phyloP scores from a whole-genome alignment of 2,113 vertebrate species.

The Nyctereutes procyonoides region DNA sequence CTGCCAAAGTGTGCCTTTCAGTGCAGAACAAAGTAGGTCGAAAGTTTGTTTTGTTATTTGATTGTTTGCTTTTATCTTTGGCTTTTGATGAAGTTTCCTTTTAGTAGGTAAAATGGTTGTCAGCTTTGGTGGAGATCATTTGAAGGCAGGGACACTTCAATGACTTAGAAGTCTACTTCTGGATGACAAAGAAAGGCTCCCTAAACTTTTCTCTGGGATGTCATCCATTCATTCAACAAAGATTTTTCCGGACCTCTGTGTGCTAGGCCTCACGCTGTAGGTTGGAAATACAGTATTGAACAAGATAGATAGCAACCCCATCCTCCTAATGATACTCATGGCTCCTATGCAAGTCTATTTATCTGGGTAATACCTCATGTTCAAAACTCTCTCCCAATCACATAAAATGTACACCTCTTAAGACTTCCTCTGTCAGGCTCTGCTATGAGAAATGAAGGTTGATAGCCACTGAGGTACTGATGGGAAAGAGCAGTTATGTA shows the following conservation, averaged over 20 bases:
- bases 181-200: neutral
- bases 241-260: neutral
- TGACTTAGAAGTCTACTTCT: neutral
- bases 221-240: neutral
- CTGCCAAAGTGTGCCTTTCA: constrained; percentile 79
- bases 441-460: neutral
- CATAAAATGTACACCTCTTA: neutral
- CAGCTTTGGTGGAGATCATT: neutral
- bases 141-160: neutral
- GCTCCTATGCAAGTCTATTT: neutral
- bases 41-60: constrained; percentile 63
- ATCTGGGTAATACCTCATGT: neutral
- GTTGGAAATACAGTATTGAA: neutral
- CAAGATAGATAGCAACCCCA: neutral
- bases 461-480: neutral
- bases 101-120: neutral
- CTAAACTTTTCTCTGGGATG: neutral
- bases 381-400: neutral
- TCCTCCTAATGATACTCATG: neutral
- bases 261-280: no score
- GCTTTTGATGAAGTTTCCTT: constrained; percentile 30
- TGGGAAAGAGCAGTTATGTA: neutral
- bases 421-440: neutral
- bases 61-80: constrained; percentile 53
- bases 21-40: neutral